Percentiles rank a stretch among this genome's conserved stretches.
These are phyloP conservation scores for Ellobius talpinus DNA, from an alignment of 2,113 vertebrate species.

Conservation along the genomic window DNA sequence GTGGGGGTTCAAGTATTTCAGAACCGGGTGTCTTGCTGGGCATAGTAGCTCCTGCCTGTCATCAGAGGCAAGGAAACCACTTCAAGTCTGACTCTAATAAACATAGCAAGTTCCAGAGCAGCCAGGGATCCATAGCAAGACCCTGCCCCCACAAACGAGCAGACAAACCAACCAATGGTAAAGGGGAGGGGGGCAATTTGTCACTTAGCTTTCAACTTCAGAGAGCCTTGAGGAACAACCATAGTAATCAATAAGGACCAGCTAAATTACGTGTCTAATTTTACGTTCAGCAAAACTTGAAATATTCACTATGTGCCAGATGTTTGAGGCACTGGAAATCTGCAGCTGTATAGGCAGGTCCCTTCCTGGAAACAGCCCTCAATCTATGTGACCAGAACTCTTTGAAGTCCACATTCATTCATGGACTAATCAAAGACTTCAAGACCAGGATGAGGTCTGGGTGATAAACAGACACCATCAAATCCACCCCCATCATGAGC, in stretches of 20 bases:
- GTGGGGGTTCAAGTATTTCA: not conserved
- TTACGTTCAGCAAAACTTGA: constrained; percentile 37
- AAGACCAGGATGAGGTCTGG: constrained; percentile 3
- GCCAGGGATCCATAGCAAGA: not conserved
- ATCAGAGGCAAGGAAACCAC: not conserved
- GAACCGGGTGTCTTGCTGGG: not conserved
- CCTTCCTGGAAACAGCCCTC: not conserved
- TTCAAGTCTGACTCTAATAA: not conserved
- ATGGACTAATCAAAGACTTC: not conserved
- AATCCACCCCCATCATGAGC: not conserved
- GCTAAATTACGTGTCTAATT: constrained; percentile 35
- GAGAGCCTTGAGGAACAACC: not conserved
- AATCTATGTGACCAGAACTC: not conserved
- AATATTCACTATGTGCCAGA: not conserved
- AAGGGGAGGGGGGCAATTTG: not conserved
- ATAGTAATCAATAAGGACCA: not conserved
- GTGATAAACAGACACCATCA: not conserved
- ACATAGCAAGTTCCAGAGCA: not conserved
- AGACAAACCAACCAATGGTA: not conserved
- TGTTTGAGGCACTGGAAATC: not conserved
- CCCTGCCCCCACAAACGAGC: not conserved
- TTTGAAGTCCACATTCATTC: not conserved
- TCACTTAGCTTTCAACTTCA: constrained; percentile 46
- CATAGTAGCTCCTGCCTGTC: not conserved
- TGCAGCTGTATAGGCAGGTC: not conserved